These are phyloP conservation scores for Numenius arquata DNA, from an alignment of 2,113 vertebrate genomes.

Conservation along the genomic window DNA sequence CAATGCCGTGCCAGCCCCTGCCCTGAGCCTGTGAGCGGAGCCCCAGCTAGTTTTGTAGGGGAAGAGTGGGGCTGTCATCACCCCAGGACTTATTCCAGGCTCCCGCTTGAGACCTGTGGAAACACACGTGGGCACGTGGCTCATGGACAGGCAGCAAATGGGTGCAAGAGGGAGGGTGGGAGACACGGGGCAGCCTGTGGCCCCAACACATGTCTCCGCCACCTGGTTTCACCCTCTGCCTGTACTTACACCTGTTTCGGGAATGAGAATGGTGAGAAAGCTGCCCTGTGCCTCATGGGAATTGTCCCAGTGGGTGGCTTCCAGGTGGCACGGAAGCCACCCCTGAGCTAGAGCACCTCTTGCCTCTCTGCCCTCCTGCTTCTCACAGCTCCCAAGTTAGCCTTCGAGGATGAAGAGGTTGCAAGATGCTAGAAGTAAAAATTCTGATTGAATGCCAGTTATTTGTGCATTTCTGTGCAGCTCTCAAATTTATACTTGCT, in stretches of 20 bases:
- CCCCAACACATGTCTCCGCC: rapidly evolving
- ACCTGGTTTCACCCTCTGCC: rapidly evolving
- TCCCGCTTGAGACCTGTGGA: neutral
- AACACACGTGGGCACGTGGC: rapidly evolving
- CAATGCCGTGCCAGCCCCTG: neutral
- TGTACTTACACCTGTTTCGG: neutral
- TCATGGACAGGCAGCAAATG: neutral
- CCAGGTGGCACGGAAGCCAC: rapidly evolving
- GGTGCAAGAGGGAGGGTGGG: neutral
- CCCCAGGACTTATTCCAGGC: neutral
- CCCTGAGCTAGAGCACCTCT: neutral
- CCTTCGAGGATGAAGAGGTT: neutral
- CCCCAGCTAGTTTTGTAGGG: neutral
- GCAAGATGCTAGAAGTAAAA: neutral
- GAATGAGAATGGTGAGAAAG: neutral
- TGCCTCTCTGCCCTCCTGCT: neutral
- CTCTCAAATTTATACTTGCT: neutral
- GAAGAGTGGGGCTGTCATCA: neutral
- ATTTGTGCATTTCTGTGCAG: neutral
- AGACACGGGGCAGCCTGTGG: neutral
- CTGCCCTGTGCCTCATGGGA: neutral
- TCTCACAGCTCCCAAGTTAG: neutral
- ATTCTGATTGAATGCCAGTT: neutral
- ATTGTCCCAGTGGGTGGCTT: neutral
- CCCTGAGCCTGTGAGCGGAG: rapidly evolving